These are phyloP conservation scores for Sylvilagus bachmani DNA, from an alignment of 2,113 vertebrate species.

Conservation along the genomic window DNA sequence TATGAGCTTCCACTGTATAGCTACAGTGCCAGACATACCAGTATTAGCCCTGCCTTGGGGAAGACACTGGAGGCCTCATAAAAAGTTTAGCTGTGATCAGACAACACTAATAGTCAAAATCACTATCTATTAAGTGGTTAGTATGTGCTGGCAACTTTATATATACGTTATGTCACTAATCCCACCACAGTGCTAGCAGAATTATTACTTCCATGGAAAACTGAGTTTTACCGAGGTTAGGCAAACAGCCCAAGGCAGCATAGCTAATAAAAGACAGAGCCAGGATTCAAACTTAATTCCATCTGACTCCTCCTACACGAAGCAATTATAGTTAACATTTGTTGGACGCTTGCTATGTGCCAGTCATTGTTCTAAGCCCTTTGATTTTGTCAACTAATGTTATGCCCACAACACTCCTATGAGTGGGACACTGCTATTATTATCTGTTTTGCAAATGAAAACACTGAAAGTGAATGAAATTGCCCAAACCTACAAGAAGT, in stretches of 20 bases:
- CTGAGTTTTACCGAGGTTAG: slow-evolving; percentile 36
- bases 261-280: too few relatives aligned
- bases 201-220: slow-evolving; percentile 26
- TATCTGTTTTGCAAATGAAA: neutral
- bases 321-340: slow-evolving; percentile 47
- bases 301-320: slow-evolving; percentile 8
- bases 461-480: neutral
- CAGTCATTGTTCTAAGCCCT: neutral
- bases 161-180: slow-evolving; percentile 19
- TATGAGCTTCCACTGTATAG: neutral
- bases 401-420: neutral
- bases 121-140: slow-evolving; percentile 7
- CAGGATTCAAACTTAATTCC: slow-evolving; percentile 10
- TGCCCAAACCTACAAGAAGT: neutral
- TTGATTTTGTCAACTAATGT: neutral
- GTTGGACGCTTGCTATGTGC: slow-evolving; percentile 19
- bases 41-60: neutral
- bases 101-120: neutral
- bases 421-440: neutral
- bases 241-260: slow-evolving; percentile 47
- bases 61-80: neutral
- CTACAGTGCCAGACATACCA: neutral
- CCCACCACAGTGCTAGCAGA: neutral
- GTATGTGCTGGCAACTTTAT: slow-evolving; percentile 1
- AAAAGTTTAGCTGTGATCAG: neutral